A percentile compares a stretch with the other conserved stretches of the same genome.
Evolutionary conservation across 2,888 invertebrate genomes (phyloP).

Genomic region (Junonia oenone): DNA sequence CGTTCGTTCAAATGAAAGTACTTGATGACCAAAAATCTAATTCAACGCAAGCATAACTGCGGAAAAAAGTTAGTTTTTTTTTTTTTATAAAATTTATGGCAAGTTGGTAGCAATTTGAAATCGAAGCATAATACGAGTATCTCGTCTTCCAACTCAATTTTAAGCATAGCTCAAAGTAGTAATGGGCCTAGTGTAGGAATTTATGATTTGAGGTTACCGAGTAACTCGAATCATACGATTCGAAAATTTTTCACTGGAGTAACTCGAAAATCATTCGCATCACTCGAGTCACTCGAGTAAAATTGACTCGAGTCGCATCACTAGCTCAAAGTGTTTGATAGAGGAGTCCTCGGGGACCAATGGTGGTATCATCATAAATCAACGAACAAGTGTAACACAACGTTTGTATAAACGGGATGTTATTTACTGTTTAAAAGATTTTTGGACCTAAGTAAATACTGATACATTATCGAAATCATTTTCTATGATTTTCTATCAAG

Average conservation of each 20-base stretch:
- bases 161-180: conserved; percentile 2
- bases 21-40: too few species aligned
- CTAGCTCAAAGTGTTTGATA: conserved; percentile 13
- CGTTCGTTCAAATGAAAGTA: too few species aligned
- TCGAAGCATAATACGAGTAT: background rate
- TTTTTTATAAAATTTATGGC: background rate
- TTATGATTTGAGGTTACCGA: too few species aligned
- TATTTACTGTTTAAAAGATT: background rate
- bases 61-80: background rate
- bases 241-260: too few species aligned
- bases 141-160: background rate
- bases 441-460: background rate
- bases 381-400: background rate
- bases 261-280: too few species aligned
- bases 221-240: too few species aligned
- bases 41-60: background rate
- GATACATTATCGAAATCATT: background rate
- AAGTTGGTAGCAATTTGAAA: background rate
- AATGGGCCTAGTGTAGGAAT: too few species aligned
- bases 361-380: background rate
- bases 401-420: background rate
- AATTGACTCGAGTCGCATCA: too few species aligned
- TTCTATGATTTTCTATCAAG: background rate
- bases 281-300: too few species aligned
- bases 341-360: conserved; percentile 16